These are phyloP conservation scores for Myxocyprinus asiaticus DNA, from an alignment of 2,113 vertebrate genomes.

Conservation along the genomic window DNA sequence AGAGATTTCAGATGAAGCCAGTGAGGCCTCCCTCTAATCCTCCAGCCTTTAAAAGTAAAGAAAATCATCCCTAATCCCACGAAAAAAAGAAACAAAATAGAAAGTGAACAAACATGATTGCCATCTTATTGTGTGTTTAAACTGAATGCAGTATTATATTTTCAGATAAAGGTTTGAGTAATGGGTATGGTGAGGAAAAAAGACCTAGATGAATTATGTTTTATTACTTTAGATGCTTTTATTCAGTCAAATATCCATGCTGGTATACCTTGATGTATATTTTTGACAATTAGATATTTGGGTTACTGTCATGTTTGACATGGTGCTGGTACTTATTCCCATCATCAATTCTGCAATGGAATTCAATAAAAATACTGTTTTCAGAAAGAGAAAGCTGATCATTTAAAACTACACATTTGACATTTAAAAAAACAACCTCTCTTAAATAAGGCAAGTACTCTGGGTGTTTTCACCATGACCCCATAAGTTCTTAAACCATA, in stretches of 20 bases:
- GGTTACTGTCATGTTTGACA: conserved; percentile 63
- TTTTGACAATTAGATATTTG: conserved; percentile 70
- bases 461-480: too few relatives aligned
- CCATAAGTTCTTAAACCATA: too few relatives aligned
- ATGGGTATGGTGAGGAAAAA: background rate
- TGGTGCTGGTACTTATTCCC: conserved; percentile 73
- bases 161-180: too few relatives aligned
- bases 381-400: conserved; percentile 69
- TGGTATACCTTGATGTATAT: conserved; percentile 72
- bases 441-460: conserved; percentile 66
- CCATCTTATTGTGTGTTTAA: too few relatives aligned
- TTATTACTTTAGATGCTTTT: conserved; percentile 74
- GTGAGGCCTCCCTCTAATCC: conserved; percentile 42
- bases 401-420: conserved; percentile 68
- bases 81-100: conserved; percentile 82
- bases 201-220: conserved; percentile 48
- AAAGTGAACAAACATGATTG: conserved; percentile 56
- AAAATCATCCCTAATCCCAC: conserved; percentile 85
- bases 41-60: conserved; percentile 88
- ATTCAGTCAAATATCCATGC: conserved; percentile 87
- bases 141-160: too few relatives aligned
- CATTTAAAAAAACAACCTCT: conserved; percentile 58
- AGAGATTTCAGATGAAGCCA: conserved; percentile 22
- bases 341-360: conserved; percentile 69
- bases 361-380: conserved; percentile 75